Base-by-base conservation (phyloP, 2,113 vertebrate genomes). In the Haemorhous mexicanus region DNA sequence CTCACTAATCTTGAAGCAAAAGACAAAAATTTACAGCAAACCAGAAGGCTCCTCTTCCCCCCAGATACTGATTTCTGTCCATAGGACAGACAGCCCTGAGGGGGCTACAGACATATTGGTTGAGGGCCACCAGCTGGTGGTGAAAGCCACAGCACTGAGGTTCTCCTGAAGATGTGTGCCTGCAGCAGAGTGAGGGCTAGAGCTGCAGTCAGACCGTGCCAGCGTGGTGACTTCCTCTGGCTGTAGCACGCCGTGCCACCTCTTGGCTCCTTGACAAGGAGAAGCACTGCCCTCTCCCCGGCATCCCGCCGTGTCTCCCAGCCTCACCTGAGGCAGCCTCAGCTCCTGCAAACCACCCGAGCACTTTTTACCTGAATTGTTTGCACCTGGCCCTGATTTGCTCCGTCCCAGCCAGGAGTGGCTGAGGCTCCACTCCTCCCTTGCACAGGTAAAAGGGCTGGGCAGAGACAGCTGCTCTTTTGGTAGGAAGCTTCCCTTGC, bases 391-490 rank as follows among this genome's bases (percentile, higher is more conserved):
- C 10, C 22, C 32, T 19, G 13, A 49, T 76, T 89, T 93, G 23
- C 22, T 64, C 41, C 5, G 19, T 17, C 22, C 22, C 0, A 0
- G 9, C 6, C 33, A 63, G 44, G 43, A 44, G 16, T 22, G 22
- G 53, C 35, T 55, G 43, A 28, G 72, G 43, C 9, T 62, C 27
- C 6, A 4, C 35, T 30, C 8, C 5, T 53, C 9, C 26, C 35
- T 39, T 33, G 23, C 8, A 37, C 5, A 26, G 28, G 4, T 53
- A 24, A 88, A 86, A 64, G 21, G 27, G 27, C 9, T 76, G 33
- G n/a, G 41, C 46, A 35, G 33, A 76, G 10, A 2, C 0, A 3
- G 0, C 0, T 0, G 0, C 1, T 46, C 13, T 80, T 81, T 39
- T 63, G 7, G 3, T 26, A 2, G 28, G 9, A 32, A n/a, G 8